Evolutionary conservation across 2,888 invertebrate genomes (phyloP), one percentile per base, ranked within the genome.

Genomic region (Lissonota sp.): DNA sequence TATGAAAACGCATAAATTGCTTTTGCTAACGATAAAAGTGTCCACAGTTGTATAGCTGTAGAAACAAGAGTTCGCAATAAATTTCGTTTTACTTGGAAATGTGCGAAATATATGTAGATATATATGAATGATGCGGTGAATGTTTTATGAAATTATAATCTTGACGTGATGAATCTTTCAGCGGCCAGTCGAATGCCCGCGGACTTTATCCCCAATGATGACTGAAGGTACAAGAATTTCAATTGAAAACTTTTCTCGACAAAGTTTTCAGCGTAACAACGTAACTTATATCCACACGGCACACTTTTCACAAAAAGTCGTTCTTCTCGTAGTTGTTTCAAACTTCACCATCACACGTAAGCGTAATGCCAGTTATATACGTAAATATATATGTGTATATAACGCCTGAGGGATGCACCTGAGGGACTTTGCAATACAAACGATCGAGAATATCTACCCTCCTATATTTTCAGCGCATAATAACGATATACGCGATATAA

Each of bases 271-370:
- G 37, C 69, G 51, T 26, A 42, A 42, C 53, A 14, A 26, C 26
- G 12, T 10, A 6, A 3, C 6, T 39, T 42, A 12, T 46, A 26
- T n/a, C 10, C 16, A 46, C 16, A 63, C 57, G 10, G 16, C 42
- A 49, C 7, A 46, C 39, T n/a, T n/a, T 53, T 12, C 4, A 14
- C 53, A 6, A 12, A 53, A 53, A 67, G 53, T 55, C 63, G 46
- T 72, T 63, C 58, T 16, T 37, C 53, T 14, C 37, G 6, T 44
- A 49, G 76, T 63, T 70, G 39, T 69, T 63, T 63, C 42, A 14
- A 75, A 62, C 62, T 76, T 63, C 63, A 10, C n/a, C 26, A 62
- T 69, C 69, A 55, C 42, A 62, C 3, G 42, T 39, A 46, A 16
- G 46, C 10, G 8, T 26, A 26, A 26, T 3, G 26, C 26, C 26